Evolutionary conservation across 1,140 invertebrate genomes (phyloP).

Genomic region (Nasonia vitripennis): DNA sequence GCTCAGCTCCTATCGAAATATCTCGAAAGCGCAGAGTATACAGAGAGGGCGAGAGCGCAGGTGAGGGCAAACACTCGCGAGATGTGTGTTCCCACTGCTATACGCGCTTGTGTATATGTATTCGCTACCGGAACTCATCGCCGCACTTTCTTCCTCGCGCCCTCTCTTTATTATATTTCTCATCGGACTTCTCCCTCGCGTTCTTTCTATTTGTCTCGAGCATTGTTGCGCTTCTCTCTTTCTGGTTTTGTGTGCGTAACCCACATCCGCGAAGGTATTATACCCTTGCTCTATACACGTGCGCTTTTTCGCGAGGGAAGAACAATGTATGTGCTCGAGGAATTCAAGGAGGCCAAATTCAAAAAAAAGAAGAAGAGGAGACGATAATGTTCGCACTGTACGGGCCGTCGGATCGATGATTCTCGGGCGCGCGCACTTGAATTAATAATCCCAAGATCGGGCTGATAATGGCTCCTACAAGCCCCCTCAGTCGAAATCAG

Average conservation of each 20-base stretch:
- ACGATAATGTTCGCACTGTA: conserved; percentile 21
- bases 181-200: conserved; percentile 51
- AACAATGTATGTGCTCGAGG: not conserved
- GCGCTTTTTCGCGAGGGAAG: not conserved
- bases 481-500: conserved; percentile 50
- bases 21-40: conserved; percentile 61
- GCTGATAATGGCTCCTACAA: conserved; percentile 55
- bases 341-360: not conserved
- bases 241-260: not conserved
- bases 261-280: conserved; percentile 5
- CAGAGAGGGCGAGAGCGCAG: conserved; percentile 10
- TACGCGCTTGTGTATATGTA: not conserved
- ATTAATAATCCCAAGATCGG: conserved; percentile 69
- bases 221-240: not conserved
- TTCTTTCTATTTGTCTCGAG: conserved; percentile 41
- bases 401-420: conserved; percentile 15
- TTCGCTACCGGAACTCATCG: not conserved
- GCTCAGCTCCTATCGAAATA: conserved; percentile 61
- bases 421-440: conserved; percentile 57
- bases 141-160: conserved; percentile 6
- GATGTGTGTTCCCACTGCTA: conserved; percentile 10
- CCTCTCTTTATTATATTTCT: conserved; percentile 20
- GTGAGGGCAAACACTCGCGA: conserved; percentile 39
- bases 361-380: not conserved
- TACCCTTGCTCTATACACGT: too few relatives aligned